Conservation (phyloP, 2,888 invertebrate genomes). For the Heteromurus nitidus region DNA sequence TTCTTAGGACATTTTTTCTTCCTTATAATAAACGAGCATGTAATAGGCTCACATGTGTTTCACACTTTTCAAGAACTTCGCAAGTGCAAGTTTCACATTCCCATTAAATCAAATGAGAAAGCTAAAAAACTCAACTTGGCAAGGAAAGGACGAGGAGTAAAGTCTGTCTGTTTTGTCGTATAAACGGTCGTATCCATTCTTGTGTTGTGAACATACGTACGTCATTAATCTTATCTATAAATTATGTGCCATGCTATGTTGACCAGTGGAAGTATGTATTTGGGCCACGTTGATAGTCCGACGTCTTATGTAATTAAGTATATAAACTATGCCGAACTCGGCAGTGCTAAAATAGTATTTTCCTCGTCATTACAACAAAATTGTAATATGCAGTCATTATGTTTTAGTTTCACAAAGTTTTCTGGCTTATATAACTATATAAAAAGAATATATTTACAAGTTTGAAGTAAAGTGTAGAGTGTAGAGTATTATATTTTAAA, state of each 20-base stretch:
- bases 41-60: neutral
- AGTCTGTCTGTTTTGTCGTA: neutral
- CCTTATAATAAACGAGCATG: neutral
- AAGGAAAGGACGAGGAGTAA: too few relatives aligned
- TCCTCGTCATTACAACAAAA: neutral
- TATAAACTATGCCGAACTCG: neutral
- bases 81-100: neutral
- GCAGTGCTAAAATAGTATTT: neutral
- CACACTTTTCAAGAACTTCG: neutral
- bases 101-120: slow-evolving; percentile 4
- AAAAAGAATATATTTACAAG: neutral
- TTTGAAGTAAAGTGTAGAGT: slow-evolving; percentile 15
- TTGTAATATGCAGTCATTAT: neutral
- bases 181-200: too few relatives aligned
- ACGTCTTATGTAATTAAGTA: too few relatives aligned
- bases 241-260: neutral
- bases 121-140: slow-evolving; percentile 11
- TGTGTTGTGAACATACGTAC: neutral
- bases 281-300: too few relatives aligned
- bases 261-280: neutral
- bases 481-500: too few relatives aligned
- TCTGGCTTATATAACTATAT: neutral
- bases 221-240: slow-evolving; percentile 31
- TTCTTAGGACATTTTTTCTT: too few relatives aligned
- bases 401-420: neutral